These are phyloP conservation scores for Corynorhinus townsendii DNA, from an alignment of 2,113 vertebrate species.

Conservation along the genomic window DNA sequence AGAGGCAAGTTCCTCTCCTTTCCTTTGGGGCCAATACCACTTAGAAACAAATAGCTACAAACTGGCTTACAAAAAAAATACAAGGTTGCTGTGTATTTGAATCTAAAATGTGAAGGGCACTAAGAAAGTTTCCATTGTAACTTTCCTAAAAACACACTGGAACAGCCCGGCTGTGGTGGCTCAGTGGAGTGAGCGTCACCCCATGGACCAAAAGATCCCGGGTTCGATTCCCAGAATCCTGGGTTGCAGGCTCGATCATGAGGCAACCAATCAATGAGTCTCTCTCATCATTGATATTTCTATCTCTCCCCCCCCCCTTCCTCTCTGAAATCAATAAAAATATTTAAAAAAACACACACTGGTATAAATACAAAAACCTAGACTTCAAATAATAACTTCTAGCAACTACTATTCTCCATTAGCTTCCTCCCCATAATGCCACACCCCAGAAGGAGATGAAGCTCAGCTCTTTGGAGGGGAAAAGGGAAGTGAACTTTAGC, in stretches of 20 bases:
- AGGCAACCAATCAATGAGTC: too few species aligned
- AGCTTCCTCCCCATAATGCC: not conserved
- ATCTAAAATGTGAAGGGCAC: not conserved
- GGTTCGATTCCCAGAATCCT: too few species aligned
- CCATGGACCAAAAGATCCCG: too few species aligned
- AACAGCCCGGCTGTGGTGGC: too few species aligned
- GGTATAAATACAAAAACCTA: slow-evolving; percentile 10
- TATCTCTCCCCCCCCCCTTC: too few species aligned
- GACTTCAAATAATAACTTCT: not conserved
- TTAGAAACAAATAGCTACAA: not conserved
- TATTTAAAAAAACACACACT: not conserved
- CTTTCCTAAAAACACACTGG: not conserved
- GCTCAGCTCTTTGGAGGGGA: not conserved
- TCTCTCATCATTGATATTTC: too few species aligned
- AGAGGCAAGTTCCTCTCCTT: not conserved
- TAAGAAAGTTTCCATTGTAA: not conserved
- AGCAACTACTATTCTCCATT: not conserved
- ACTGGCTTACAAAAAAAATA: not conserved
- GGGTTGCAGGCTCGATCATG: too few species aligned
- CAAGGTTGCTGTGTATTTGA: not conserved
- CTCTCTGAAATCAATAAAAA: too few species aligned
- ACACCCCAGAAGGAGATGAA: not conserved
- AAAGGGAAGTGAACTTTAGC: not conserved
- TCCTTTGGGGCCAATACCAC: not conserved
- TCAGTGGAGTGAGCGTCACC: too few species aligned